Evolutionary conservation across 2,888 invertebrate species (phyloP), one percentile per base, ranked within the genome.

Genomic region (Iphiclides podalirius): DNA sequence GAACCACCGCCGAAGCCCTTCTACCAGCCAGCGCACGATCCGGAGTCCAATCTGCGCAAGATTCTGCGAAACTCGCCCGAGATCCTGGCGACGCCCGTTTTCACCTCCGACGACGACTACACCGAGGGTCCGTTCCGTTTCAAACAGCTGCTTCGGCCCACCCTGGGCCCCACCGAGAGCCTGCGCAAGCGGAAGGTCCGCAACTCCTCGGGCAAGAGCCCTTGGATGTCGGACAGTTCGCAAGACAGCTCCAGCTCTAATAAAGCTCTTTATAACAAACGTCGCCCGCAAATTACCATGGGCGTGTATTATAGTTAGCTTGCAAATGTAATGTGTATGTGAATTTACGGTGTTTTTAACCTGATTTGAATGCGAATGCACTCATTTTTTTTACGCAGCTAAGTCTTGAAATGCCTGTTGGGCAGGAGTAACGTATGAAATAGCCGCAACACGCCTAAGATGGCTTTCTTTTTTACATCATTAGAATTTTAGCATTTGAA

Each of bases 101-200:
- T 86, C 52, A 85, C 81, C 44, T 82, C 85, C 1, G 89, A 90
- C 17, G 84, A 86, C 11, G 91, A 91, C 55, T 92, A 92, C 58
- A 89, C 89, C 7, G 90, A 90, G 36, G 93, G 93, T 0, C 93
- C 93, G 0, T 93, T 92, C 69, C 91, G 93, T 61, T 93, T 93
- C 64, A 88, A 93, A 39, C 92, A 92, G 60, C 70, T 93, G 9
- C 70, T 94, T 1, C 78, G 92, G 54, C 93, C 93, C 0, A 93
- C 93, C 0, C 79, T 91, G 48, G 91, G 92, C 1, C 93, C 93
- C 0, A 94, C 93, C 0, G 93, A 93, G 58, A 93, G 93, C 36
- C 76, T 93, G 42, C 83, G 93, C 14, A 93, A 93, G 64, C 80
- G 92, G 12, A 92, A 92, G 72, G 91, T 90, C 0, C 77, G 82